Base-by-base conservation (phyloP, 2,113 vertebrate genomes). In the Hiodon tergisus region DNA sequence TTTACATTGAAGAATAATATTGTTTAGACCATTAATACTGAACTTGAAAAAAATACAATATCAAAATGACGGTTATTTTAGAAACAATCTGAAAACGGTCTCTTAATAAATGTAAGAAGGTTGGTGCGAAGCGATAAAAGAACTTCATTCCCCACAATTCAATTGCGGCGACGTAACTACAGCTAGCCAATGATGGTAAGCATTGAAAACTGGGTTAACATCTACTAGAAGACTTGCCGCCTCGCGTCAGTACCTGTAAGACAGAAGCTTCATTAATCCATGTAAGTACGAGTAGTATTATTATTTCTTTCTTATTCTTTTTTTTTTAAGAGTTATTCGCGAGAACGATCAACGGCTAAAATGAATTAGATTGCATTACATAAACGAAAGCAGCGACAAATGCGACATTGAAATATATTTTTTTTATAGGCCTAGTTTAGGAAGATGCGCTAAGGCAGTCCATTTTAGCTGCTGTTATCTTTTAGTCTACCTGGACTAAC, bases 81-180 rank as follows among this genome's bases (percentile, higher is more conserved):
- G 31, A 31, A 31, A 31, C 31, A 31, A 0, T 31, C 31, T 31
- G 31, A 31, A 31, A 31, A 31, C 31, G 31, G 31, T 31, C 31
- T 31, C 31, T 31, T 1, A 31, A 2, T 31, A 31, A 31, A 31
- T 31, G 31, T 31, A 57, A 6, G 55, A 57, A 57, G 11, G 11
- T 11, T 11, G 11, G 55, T 57, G 6, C 11, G 55, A 57, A 57
- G 61, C 46, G 31, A 31, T 31, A 0, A 31, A 31, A 73, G 6
- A 77, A 77, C 61, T 72, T 46, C 46, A 72, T 72, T 72, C 57
- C 76, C 76, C 76, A 77, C 46, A 70, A 72, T 52, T 52, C 54
- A 71, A 1, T 11, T 54, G 4, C 10, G 16, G 65, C 5, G n/a
- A 57, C 69, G 47, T 72, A 69, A 58, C 13, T 6, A 6, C n/a